Base-by-base conservation (phyloP, 2,888 invertebrate species). In the Melanostoma scalare region DNA sequence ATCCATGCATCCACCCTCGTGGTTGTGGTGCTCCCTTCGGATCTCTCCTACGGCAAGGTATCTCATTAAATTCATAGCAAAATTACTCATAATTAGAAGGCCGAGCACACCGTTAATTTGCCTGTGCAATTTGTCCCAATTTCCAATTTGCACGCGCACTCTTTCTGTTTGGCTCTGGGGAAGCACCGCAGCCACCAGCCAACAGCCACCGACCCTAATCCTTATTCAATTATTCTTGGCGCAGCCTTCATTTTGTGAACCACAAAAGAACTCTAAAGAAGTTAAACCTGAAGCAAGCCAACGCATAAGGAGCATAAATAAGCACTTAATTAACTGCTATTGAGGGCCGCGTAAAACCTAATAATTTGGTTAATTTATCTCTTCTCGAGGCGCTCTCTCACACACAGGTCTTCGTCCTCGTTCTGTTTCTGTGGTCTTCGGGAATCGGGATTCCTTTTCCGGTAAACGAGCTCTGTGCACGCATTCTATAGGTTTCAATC, bases 261-360 rank as follows among this genome's bases (percentile, higher is more conserved):
- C 36, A 48, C 40, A 46, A 6, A 48, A 69, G 35, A 35, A 42
- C 10, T 42, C 35, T n/a, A 9, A 63, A n/a, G 38, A 63, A 63
- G 50, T 38, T 52, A 35, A 44, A 56, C 38, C 52, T 38, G 38
- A 63, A 63, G 55, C 20, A 35, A 63, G 48, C 55, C 10, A 74
- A 52, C 38, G 61, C 75, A 67, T 67, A 65, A 78, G 78, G 74
- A 67, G 84, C 79, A 84, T 79, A 84, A 84, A 84, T 84, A 84
- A 84, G 84, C 84, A 84, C 84, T 84, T 84, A 84, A 84, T 84
- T 84, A 84, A 84, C 84, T 69, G 75, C 79, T 75, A 84, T 78
- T 79, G 84, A 84, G 79, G 74, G 60, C 75, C 79, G 79, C 60
- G 74, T 75, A 84, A 84, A 79, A 79, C 84, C 84, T 75, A 75